Conservation (phyloP, 1,140 invertebrate species). For the Zaprionus gabonicus region DNA sequence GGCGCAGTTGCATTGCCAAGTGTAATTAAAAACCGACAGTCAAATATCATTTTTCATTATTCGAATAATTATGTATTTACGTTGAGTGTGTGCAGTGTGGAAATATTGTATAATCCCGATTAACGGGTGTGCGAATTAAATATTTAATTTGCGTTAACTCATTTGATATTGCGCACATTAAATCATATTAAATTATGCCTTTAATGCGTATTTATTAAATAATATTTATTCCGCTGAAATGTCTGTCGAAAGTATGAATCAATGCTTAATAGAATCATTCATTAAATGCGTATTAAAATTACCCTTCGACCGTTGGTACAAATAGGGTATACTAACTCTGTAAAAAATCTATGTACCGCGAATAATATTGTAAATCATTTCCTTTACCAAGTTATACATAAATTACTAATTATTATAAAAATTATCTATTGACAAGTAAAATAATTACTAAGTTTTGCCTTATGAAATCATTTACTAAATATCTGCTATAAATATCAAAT, state of each 20-base stretch:
- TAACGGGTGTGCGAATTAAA: neutral
- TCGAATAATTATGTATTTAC: constrained; percentile 1
- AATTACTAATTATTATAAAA: no score
- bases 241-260: neutral
- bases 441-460: no score
- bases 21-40: neutral
- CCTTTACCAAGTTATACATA: no score
- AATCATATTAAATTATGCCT: neutral
- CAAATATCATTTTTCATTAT: neutral
- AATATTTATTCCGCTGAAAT: neutral
- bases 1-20: neutral
- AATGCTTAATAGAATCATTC: neutral
- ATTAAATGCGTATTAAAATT: neutral
- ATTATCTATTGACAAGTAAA: no score
- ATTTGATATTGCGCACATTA: neutral
- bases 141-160: constrained; percentile 14
- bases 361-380: no score
- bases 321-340: no score
- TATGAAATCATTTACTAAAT: no score
- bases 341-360: no score
- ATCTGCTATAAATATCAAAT: no score
- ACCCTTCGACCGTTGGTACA: no score
- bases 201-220: neutral
- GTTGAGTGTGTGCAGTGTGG: no score
- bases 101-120: neutral